Evolutionary conservation across 2,888 invertebrate species (phyloP), one percentile per base, ranked within the genome.

Genomic region (Spicauda simplicius): DNA sequence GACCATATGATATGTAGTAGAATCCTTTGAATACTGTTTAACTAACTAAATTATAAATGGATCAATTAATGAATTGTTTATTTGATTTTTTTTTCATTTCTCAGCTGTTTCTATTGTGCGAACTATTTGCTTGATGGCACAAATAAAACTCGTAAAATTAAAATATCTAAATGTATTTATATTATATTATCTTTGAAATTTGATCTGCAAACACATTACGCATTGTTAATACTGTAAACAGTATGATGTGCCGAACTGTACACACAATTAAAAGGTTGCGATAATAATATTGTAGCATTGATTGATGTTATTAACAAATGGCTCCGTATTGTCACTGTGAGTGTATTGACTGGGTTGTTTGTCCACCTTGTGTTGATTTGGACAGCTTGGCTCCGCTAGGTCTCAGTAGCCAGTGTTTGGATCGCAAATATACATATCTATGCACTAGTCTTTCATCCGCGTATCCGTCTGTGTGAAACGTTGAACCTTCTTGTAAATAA

Each of bases 341-440:
- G 37, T 37, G 37, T 37, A 37, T 33, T 33, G 33, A 33, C 3
- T 5, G 33, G 7, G 33, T 25, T 75, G 65, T 75, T 74, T 78
- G 74, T 62, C 61, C 70, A 77, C 81, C 83, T 83, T 83, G 84
- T 76, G 56, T 75, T 61, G 58, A 77, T 83, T 81, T 78, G 70
- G 62, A 71, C 72, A 77, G 77, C 68, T 71, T 16, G 71, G 66
- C 11, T 25, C 41, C 41, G 72, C 74, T 70, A 73, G 73, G 72
- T 69, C 70, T 73, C 18, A 25, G 65, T 65, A 60, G 53, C 53
- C 19, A 10, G 37, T 60, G 59, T 65, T 71, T 70, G 63, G 61
- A 50, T 48, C 19, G 48, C 57, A 56, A 58, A 63, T 54, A 53
- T 59, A 45, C n/a, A 6, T 61, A 37, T 59, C 4, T 58, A 37